These are phyloP conservation scores for Rhyzopertha dominica DNA, from an alignment of 1,140 invertebrate genomes.

Conservation along the genomic window DNA sequence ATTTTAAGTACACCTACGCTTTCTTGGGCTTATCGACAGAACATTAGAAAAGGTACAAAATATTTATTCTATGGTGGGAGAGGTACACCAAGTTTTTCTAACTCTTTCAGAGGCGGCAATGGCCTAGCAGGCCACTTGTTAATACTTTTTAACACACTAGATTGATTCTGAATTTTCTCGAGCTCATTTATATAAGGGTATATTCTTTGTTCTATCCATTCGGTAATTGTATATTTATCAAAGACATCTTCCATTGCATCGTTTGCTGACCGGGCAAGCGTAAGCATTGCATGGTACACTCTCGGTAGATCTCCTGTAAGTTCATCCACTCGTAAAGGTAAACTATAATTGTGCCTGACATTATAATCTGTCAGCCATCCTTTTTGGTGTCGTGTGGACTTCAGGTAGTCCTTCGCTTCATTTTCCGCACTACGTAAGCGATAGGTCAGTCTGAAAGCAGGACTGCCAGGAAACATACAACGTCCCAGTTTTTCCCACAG, in stretches of 20 bases:
- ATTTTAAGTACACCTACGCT: no score
- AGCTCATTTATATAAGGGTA: conserved; percentile 48
- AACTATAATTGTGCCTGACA: conserved; percentile 69
- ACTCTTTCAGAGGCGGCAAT: conserved; percentile 42
- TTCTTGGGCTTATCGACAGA: no score
- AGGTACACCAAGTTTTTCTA: conserved; percentile 38
- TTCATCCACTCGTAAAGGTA: conserved; percentile 66
- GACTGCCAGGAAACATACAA: conserved; percentile 55
- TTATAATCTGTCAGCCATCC: conserved; percentile 79
- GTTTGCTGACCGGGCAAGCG: conserved; percentile 57
- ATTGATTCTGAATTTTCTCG: conserved; percentile 46
- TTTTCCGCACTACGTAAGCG: conserved; percentile 51
- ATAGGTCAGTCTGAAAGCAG: conserved; percentile 55
- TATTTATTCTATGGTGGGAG: conserved; percentile 3
- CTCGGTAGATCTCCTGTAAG: conserved; percentile 59
- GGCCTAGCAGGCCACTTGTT: conserved; percentile 41
- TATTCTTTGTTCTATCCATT: conserved; percentile 65
- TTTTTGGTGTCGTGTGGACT: conserved; percentile 42
- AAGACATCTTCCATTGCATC: conserved; percentile 63
- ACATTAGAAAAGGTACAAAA: no score
- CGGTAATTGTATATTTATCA: conserved; percentile 67
- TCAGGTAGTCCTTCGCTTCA: conserved; percentile 47
- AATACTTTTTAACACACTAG: conserved; percentile 41
- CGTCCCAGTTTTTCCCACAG: conserved; percentile 55
- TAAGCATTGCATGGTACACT: conserved; percentile 55